A percentile compares a stretch with the other conserved stretches of the same genome.
Evolutionary conservation across 2,113 vertebrate species (phyloP).

Genomic region (Lota lota): DNA sequence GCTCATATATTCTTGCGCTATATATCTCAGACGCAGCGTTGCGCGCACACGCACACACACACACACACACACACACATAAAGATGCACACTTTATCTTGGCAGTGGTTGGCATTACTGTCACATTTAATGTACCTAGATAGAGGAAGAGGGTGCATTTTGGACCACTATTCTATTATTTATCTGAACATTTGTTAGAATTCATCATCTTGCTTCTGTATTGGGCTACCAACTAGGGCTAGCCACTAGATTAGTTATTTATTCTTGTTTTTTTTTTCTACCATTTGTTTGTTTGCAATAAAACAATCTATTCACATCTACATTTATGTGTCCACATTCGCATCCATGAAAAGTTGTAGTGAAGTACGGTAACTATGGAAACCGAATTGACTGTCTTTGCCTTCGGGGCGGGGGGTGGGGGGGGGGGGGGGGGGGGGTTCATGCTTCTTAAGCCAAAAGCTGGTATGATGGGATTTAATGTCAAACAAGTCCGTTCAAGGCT

Average conservation of each 20-base stretch:
- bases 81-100: not conserved
- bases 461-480: not conserved
- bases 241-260: not conserved
- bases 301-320: not conserved
- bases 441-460: not conserved
- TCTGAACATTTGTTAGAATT: conserved; percentile 21
- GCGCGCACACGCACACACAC: conserved; percentile 14
- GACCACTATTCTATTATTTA: conserved; percentile 35
- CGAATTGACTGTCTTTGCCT: not conserved
- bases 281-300: not conserved
- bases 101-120: conserved; percentile 21
- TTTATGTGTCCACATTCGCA: no score
- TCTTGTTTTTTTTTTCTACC: not conserved
- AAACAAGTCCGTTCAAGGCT: not conserved
- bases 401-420: not conserved
- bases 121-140: conserved; percentile 21
- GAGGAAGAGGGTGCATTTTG: conserved; percentile 23
- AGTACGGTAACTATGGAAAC: no score
- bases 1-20: no score
- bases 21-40: no score
- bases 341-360: no score
- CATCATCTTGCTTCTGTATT: not conserved
- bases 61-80: conserved; percentile 10
- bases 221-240: no score
- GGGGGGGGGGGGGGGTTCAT: no score